phyloP scores from a whole-genome alignment of 1,140 invertebrate genomes.

The Zaprionus tsacasi region DNA sequence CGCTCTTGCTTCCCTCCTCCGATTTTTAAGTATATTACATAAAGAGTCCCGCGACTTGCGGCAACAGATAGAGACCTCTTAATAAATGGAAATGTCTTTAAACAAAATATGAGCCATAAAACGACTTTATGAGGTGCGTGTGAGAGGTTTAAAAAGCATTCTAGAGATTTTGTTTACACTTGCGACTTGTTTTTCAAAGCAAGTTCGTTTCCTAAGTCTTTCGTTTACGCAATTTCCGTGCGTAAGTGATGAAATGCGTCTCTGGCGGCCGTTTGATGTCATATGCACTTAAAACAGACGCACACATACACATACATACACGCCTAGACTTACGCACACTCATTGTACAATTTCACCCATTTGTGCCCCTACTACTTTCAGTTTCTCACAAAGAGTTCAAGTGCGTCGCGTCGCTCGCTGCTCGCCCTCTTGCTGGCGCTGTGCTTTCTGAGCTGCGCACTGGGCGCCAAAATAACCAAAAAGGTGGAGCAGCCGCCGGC shows the following conservation, averaged over 20 bases:
- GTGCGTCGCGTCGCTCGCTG: constrained; percentile 60
- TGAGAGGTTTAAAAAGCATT: constrained; percentile 52
- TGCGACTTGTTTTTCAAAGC: constrained; percentile 18
- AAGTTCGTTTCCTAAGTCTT: constrained; percentile 75
- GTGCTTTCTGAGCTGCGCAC: constrained; percentile 58
- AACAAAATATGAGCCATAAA: constrained; percentile 42
- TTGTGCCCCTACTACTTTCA: constrained; percentile 58
- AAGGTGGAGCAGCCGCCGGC: constrained; percentile 56
- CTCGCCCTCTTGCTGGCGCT: constrained; percentile 59
- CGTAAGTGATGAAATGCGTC: constrained; percentile 60
- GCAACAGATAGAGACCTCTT: background rate
- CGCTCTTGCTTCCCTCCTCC: background rate
- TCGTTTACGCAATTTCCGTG: constrained; percentile 73
- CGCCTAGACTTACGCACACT: constrained; percentile 11
- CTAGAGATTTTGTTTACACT: constrained; percentile 49
- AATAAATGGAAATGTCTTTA: constrained; percentile 67
- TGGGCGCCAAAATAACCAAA: constrained; percentile 68
- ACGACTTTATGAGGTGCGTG: constrained; percentile 52
- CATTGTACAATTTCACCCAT: constrained; percentile 49
- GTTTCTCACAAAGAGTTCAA: constrained; percentile 81
- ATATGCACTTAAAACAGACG: constrained; percentile 46
- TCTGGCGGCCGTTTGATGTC: constrained; percentile 37
- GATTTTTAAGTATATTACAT: constrained; percentile 33
- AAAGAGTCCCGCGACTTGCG: constrained; percentile 24
- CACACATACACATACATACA: constrained; percentile 35